Evolutionary conservation across 2,888 invertebrate species (phyloP), one percentile per base, ranked within the genome.

Genomic region (Papilio demoleus): DNA sequence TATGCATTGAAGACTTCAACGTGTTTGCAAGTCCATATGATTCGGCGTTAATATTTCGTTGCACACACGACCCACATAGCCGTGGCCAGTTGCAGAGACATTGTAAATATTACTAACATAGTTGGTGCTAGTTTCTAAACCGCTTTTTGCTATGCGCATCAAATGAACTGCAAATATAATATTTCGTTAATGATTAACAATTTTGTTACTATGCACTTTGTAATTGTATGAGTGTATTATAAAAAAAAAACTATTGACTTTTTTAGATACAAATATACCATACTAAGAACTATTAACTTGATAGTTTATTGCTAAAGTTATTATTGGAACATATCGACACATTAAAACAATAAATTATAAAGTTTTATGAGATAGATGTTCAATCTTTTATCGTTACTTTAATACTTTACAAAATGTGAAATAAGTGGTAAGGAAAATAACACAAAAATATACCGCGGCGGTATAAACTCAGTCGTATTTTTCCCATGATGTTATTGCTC

Each of bases 21-120:
- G 17, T 27, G 38, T 38, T 56, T 50, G 59, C 40, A 36, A 61
- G 58, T 67, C 24, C 38, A 66, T 42, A 59, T 66, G 64, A 65
- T 65, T 70, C 69, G 38, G 60, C 63, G 65, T 69, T 70, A 69
- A 70, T 73, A 74, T 64, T 72, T 65, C 67, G 65, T 67, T 68
- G 72, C 71, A 73, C 70, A 71, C 67, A 63, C 65, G 77, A 75
- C 77, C 77, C 75, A 77, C 76, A 75, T 79, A 75, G 72, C 70
- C 71, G 73, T 73, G 75, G 72, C 65, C 74, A 68, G 63, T 64
- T 38, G 68, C 74, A 75, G 72, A 78, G 73, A 76, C 74, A 76
- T 77, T 77, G 76, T 77, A 72, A 72, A 71, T 71, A 67, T 76
- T 78, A 75, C 77, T 77, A 80, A 79, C 80, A 81, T 75, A 80